Evolutionary conservation across 2,888 invertebrate genomes (phyloP).

Genomic region (Chrysolina oricalcia): DNA sequence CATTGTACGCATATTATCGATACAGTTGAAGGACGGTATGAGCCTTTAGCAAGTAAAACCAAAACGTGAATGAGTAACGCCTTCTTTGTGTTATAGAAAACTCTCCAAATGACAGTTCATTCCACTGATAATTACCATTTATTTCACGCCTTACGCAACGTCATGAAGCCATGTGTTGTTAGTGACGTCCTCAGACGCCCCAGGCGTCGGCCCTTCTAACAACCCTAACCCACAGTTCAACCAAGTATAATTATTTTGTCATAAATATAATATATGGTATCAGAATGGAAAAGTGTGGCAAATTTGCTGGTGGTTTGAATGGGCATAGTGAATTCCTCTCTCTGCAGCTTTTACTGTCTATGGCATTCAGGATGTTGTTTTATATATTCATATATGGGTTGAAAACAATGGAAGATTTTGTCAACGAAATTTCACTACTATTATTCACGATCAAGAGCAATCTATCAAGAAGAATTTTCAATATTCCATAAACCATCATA

Average conservation of each 20-base stretch:
- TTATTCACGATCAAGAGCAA: not conserved
- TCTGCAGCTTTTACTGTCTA: not conserved
- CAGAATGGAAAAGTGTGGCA: slow-evolving; percentile 20
- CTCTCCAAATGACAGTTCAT: slow-evolving; percentile 70
- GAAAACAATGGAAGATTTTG: not conserved
- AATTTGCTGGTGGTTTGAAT: slow-evolving; percentile 15
- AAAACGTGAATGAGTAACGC: slow-evolving; percentile 65
- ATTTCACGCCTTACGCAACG: slow-evolving; percentile 69
- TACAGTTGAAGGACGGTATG: slow-evolving; percentile 12
- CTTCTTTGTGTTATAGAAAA: slow-evolving; percentile 66
- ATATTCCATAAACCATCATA: no score
- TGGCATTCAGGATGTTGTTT: not conserved
- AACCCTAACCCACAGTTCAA: slow-evolving; percentile 40
- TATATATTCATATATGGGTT: not conserved
- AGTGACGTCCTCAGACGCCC: slow-evolving; percentile 52
- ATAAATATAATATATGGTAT: slow-evolving; percentile 37
- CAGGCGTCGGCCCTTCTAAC: slow-evolving; percentile 40
- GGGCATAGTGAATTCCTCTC: not conserved
- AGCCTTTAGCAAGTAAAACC: slow-evolving; percentile 23
- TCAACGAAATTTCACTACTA: not conserved
- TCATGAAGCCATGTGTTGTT: slow-evolving; percentile 59
- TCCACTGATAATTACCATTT: slow-evolving; percentile 70
- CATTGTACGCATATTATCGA: not conserved
- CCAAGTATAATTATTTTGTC: slow-evolving; percentile 40
- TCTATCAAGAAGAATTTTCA: no score